Base-by-base conservation (phyloP, 2,888 invertebrate species). In the Seladonia tumulorum region DNA sequence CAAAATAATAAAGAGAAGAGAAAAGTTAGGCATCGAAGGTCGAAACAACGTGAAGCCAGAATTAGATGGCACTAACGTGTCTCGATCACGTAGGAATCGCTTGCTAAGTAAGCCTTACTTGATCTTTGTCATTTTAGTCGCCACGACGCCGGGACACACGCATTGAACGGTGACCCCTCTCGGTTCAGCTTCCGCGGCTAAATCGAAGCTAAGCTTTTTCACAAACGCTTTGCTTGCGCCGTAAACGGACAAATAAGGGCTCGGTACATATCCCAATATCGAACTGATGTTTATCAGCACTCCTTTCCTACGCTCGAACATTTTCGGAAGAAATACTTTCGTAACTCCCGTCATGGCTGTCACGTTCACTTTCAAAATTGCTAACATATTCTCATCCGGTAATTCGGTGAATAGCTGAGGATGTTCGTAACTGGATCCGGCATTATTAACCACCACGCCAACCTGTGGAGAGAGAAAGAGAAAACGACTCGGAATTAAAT, bases 241-340 rank as follows among this genome's bases (percentile, higher is more conserved):
- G 93, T 99, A 99, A 0, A 98, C 97, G 16, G 97, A 96, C 49
- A 99, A 95, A 88, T 99, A 95, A 0, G 99, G 98, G 90, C 97
- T 97, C 0, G 99, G 98, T 85, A 97, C 97, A 12, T 97, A 96
- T 0, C 97, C 98, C 0, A 98, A 96, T 0, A 97, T 97, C 0
- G 99, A 99, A 0, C 99, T 97, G 29, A 99, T 95, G 95, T 99
- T 99, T 88, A 99, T 97, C 79, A 99, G 96, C 0, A 98, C 97
- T 0, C 99, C 99, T 89, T 97, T 97, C 72, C 96, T 96, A 71
- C 98, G 96, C 88, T 97, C 96, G 76, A 97, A 97, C 98, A 99
- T 98, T 22, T 96, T 97, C 0, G 99, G 98, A 94, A 99, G 95
- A 0, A 99, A 96, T 0, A 96, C 95, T 79, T 96, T 95, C 12